A percentile compares a stretch with the other conserved stretches of the same genome.
phyloP scores from a whole-genome alignment of 2,888 invertebrate species.

The Brassicogethes aeneus region DNA sequence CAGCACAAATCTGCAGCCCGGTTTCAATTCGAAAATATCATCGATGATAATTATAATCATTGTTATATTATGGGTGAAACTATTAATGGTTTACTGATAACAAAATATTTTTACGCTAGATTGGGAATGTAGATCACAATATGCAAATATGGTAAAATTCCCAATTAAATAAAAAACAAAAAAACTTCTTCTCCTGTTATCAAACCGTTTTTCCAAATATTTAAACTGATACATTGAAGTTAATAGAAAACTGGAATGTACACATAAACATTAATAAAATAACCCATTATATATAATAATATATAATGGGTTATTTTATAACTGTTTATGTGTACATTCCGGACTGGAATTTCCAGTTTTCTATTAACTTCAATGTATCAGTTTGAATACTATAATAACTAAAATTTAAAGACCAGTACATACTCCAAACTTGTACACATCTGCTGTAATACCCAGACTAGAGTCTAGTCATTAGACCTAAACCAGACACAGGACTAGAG shows the following conservation, averaged over 20 bases:
- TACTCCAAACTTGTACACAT: conserved; percentile 65
- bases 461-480: too few relatives aligned
- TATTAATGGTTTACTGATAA: not conserved
- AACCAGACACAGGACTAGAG: conserved; percentile 64
- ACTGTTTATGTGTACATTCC: conserved; percentile 43
- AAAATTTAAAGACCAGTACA: too few relatives aligned
- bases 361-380: conserved; percentile 59
- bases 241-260: conserved; percentile 61
- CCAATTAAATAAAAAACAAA: conserved; percentile 52
- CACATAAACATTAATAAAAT: conserved; percentile 33
- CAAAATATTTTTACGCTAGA: conserved; percentile 46
- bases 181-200: conserved; percentile 48
- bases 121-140: conserved; percentile 64
- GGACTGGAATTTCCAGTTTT: too few relatives aligned
- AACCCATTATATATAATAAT: conserved; percentile 26
- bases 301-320: conserved; percentile 26
- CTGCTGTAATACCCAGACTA: conserved; percentile 67
- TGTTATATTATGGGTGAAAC: conserved; percentile 39
- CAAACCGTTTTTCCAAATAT: conserved; percentile 57
- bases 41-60: conserved; percentile 56
- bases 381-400: conserved; percentile 50
- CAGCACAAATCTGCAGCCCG: too few relatives aligned
- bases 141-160: conserved; percentile 51
- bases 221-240: conserved; percentile 60
- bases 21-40: too few relatives aligned